phyloP scores from a whole-genome alignment of 2,113 vertebrate species.

The Cricetomys ansorgei region DNA sequence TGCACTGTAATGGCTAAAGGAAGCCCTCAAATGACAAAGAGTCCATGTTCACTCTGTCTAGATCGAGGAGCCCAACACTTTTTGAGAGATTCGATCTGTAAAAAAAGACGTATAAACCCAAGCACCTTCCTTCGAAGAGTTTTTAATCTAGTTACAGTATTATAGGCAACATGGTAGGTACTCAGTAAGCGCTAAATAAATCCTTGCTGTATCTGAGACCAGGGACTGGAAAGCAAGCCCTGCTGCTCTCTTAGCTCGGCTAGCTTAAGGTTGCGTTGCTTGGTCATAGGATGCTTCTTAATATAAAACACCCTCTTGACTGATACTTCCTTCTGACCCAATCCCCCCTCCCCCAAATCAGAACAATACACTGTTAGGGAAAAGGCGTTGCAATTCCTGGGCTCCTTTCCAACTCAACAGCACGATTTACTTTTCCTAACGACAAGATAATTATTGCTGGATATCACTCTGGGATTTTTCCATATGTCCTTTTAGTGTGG shows the following conservation, averaged over 20 bases:
- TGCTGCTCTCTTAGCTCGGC: background rate
- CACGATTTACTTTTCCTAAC: conserved; percentile 74
- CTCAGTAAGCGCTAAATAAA: background rate
- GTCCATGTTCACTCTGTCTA: conserved; percentile 7
- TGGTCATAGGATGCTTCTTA: conserved; percentile 52
- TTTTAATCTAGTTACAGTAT: background rate
- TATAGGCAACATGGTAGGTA: background rate
- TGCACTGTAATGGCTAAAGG: background rate
- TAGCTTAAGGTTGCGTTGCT: background rate
- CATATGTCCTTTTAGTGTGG: conserved; percentile 69
- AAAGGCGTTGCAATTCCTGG: conserved; percentile 55
- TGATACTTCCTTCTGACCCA: conserved; percentile 61
- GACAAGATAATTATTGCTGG: conserved; percentile 65
- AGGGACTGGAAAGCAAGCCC: background rate
- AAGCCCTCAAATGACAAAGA: background rate
- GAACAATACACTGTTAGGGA: conserved; percentile 54
- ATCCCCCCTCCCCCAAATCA: background rate
- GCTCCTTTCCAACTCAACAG: conserved; percentile 64
- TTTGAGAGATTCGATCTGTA: conserved; percentile 28
- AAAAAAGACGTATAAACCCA: background rate
- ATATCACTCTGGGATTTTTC: conserved; percentile 77
- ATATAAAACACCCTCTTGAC: conserved; percentile 40
- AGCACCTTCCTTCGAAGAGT: background rate
- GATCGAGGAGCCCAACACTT: conserved; percentile 6
- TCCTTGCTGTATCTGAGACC: conserved; percentile 6